These are phyloP conservation scores for Phaetusa simplex DNA, from an alignment of 2,113 vertebrate genomes.

Conservation along the genomic window DNA sequence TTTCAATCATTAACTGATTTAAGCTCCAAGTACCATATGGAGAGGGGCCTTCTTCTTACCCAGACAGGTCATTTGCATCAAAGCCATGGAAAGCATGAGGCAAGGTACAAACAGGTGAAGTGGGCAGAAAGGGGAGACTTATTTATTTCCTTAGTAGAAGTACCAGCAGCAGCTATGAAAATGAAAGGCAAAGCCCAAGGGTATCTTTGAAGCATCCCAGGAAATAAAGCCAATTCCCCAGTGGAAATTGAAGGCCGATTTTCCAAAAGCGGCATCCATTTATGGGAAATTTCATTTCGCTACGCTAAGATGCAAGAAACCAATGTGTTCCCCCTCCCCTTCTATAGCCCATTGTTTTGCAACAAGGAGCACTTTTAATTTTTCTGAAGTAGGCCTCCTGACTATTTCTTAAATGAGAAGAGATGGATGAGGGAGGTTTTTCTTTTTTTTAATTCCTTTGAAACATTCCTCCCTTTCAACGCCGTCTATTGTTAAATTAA, in stretches of 20 bases:
- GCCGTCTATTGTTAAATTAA: constrained; percentile 47
- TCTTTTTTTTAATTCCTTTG: constrained; percentile 44
- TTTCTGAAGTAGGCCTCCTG: constrained; percentile 52
- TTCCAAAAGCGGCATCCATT: neutral
- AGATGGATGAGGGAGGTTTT: constrained; percentile 42
- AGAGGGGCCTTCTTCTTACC: neutral
- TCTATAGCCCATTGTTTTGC: constrained; percentile 31
- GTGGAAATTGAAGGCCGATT: neutral
- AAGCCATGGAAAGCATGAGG: neutral
- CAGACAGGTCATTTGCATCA: neutral
- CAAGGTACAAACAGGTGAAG: neutral
- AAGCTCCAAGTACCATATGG: neutral
- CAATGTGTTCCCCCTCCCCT: neutral
- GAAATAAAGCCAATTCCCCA: neutral
- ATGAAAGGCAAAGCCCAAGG: neutral
- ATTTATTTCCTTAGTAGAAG: neutral
- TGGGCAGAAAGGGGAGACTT: neutral
- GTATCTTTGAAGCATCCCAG: neutral
- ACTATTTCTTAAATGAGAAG: constrained; percentile 53
- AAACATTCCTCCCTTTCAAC: constrained; percentile 63
- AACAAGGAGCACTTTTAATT: constrained; percentile 53
- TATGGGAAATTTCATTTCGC: neutral
- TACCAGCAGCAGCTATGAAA: neutral
- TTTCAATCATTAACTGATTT: neutral
- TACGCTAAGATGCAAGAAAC: neutral